Evolutionary conservation across 2,797 vertebrate genomes (phyloP).

Genomic region (Heliangelus exortis): DNA sequence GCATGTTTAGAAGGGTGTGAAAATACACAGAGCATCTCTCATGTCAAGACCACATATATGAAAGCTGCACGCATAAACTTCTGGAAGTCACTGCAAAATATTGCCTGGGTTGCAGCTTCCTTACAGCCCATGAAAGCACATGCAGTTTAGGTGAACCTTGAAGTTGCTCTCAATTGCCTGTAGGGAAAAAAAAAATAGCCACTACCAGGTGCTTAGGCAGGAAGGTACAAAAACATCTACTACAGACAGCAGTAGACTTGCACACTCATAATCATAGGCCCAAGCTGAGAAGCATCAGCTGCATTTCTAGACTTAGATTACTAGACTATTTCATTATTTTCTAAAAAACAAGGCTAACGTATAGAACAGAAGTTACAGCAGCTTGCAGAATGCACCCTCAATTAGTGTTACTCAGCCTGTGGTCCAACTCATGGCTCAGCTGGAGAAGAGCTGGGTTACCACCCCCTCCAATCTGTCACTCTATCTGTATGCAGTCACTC

Average conservation of each 20-base stretch:
- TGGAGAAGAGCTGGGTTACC: background rate
- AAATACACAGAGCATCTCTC: background rate
- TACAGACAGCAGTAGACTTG: background rate
- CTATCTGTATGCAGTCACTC: rapidly evolving
- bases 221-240: background rate
- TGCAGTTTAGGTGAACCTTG: background rate
- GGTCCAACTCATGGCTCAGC: background rate
- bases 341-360: background rate
- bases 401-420: background rate
- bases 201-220: background rate
- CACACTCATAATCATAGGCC: background rate
- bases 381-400: background rate
- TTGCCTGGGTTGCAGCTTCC: background rate
- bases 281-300: background rate
- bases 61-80: background rate
- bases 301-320: background rate
- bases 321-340: background rate
- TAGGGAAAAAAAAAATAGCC: background rate
- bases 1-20: background rate
- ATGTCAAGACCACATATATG: background rate
- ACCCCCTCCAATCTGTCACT: background rate
- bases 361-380: background rate
- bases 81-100: background rate
- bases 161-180: background rate
- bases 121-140: background rate